phyloP scores from a whole-genome alignment of 2,797 vertebrate genomes.

The Chloroceryle inda region DNA sequence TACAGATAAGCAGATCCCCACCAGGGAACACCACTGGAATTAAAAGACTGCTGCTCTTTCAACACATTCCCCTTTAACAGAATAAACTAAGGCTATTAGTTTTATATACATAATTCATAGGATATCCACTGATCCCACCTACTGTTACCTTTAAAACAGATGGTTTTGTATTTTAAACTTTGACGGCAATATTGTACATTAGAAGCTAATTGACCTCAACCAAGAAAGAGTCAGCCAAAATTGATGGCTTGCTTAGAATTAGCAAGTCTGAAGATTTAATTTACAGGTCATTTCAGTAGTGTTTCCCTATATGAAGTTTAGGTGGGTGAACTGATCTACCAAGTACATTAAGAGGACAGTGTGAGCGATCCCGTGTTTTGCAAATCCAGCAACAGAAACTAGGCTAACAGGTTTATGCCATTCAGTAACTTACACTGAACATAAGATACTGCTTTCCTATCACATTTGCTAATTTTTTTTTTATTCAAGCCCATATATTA shows the following conservation, averaged over 20 bases:
- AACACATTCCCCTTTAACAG: background rate
- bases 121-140: background rate
- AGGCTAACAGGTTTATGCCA: background rate
- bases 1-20: conserved; percentile 30
- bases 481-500: background rate
- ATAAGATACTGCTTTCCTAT: background rate
- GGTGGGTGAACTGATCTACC: background rate
- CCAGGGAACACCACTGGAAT: background rate
- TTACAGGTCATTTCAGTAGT: background rate
- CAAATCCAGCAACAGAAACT: background rate
- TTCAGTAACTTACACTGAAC: background rate
- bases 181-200: background rate
- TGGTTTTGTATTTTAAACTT: background rate
- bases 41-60: background rate
- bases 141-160: background rate
- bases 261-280: background rate
- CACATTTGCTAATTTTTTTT: background rate
- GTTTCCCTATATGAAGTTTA: background rate
- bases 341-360: background rate
- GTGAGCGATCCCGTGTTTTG: background rate
- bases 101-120: background rate
- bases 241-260: background rate
- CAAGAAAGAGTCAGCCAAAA: background rate
- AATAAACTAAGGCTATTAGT: background rate
- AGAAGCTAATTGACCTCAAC: background rate